Percentiles rank a stretch among this genome's conserved stretches.
phyloP scores from a whole-genome alignment of 2,797 vertebrate genomes.

The Labroides dimidiatus region DNA sequence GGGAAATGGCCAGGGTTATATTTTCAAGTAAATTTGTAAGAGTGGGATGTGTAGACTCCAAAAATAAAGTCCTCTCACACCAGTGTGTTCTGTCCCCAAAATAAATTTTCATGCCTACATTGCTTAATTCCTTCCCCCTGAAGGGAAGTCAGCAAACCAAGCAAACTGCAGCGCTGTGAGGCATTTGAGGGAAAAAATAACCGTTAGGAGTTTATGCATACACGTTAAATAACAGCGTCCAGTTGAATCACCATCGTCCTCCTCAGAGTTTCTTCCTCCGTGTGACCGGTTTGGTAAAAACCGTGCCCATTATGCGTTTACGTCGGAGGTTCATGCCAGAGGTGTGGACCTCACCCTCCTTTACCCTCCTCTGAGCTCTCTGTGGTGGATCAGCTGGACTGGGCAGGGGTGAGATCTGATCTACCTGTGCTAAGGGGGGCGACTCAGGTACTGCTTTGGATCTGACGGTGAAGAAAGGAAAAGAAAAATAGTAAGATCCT shows the following conservation, averaged over 20 bases:
- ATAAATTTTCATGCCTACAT: slow-evolving; percentile 47
- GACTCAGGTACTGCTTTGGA: slow-evolving; percentile 78
- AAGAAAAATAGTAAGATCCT: not conserved
- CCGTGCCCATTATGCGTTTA: slow-evolving; percentile 86
- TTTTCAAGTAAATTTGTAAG: slow-evolving; percentile 39
- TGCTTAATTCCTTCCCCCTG: slow-evolving; percentile 22
- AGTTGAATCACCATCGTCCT: slow-evolving; percentile 17
- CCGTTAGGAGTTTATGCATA: slow-evolving; percentile 28
- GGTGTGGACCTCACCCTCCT: slow-evolving; percentile 62
- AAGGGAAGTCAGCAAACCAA: slow-evolving; percentile 34
- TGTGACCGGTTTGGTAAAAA: slow-evolving; percentile 91
- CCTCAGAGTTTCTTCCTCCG: slow-evolving; percentile 92
- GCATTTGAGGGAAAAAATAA: slow-evolving; percentile 38
- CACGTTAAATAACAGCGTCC: slow-evolving; percentile 37
- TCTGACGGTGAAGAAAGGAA: slow-evolving; percentile 68
- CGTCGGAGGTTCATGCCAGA: slow-evolving; percentile 82
- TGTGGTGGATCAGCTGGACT: slow-evolving; percentile 78
- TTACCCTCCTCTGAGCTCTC: slow-evolving; percentile 60
- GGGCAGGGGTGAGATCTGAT: slow-evolving; percentile 90
- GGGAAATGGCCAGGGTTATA: slow-evolving; percentile 45
- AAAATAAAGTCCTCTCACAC: slow-evolving; percentile 68
- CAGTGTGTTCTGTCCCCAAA: slow-evolving; percentile 56
- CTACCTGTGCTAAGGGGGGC: slow-evolving; percentile 85
- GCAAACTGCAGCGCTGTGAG: slow-evolving; percentile 31
- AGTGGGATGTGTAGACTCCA: slow-evolving; percentile 57